These are phyloP conservation scores for Pluvianellus socialis DNA, from an alignment of 2,113 vertebrate genomes.

Conservation along the genomic window DNA sequence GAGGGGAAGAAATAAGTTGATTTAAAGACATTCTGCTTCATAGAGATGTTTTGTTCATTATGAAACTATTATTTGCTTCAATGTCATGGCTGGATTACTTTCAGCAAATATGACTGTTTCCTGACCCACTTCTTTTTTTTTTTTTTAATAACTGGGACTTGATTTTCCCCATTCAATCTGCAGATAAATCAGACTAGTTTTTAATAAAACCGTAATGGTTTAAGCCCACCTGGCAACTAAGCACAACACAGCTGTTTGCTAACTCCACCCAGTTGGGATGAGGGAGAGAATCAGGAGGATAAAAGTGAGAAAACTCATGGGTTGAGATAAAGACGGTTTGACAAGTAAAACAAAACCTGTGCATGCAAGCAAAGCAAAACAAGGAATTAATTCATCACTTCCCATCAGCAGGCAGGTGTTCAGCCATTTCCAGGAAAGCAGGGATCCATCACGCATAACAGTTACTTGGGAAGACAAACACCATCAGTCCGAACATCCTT, in stretches of 20 bases:
- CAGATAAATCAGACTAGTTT: background rate
- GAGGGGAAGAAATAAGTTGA: background rate
- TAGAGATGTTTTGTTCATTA: background rate
- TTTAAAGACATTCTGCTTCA: background rate
- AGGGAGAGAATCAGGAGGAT: fast-evolving
- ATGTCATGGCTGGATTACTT: background rate
- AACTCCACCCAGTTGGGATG: fast-evolving
- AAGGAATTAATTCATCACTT: background rate
- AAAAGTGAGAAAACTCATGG: background rate
- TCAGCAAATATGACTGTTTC: background rate
- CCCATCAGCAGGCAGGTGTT: fast-evolving
- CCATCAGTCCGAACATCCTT: fast-evolving
- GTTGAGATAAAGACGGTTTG: background rate
- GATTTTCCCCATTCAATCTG: background rate
- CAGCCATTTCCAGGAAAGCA: background rate
- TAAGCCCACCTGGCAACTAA: fast-evolving
- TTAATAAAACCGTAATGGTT: background rate
- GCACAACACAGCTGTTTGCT: fast-evolving
- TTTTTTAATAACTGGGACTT: background rate
- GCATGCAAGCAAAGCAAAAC: fast-evolving
- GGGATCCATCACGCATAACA: fast-evolving
- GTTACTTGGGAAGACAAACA: background rate
- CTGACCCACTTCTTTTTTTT: background rate
- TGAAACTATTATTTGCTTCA: background rate
- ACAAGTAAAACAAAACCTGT: fast-evolving